These are phyloP conservation scores for Branchellion lobata DNA, from an alignment of 2,888 invertebrate species.

Conservation along the genomic window DNA sequence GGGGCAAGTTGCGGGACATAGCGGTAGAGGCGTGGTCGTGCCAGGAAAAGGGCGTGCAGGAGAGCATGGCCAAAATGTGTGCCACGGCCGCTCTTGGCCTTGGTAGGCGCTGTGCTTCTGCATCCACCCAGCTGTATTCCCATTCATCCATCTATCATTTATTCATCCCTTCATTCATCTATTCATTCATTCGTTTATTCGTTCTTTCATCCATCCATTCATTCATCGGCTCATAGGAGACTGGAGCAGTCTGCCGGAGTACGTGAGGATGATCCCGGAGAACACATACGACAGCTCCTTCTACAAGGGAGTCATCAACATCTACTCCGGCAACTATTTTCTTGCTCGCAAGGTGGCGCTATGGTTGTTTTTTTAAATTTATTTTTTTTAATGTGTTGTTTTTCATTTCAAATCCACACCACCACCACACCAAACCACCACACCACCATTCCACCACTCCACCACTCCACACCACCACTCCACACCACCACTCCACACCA, in stretches of 20 bases:
- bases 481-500: too few relatives aligned
- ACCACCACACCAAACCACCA: slow-evolving; percentile 54
- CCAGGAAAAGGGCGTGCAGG: slow-evolving; percentile 63
- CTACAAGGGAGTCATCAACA: slow-evolving; percentile 80
- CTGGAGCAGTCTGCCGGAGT: slow-evolving; percentile 90
- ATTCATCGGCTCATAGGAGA: slow-evolving; percentile 66
- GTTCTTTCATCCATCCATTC: background rate
- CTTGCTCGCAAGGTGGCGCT: slow-evolving; percentile 59
- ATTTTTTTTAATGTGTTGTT: background rate
- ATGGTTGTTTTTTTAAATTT: background rate
- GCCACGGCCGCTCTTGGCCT: slow-evolving; percentile 91
- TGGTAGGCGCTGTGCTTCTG: slow-evolving; percentile 58
- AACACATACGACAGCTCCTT: slow-evolving; percentile 94
- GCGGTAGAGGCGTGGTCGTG: slow-evolving; percentile 78
- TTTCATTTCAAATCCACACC: background rate
- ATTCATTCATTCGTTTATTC: background rate
- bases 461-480: too few relatives aligned
- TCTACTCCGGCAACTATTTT: slow-evolving; percentile 58
- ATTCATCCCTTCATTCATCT: too few relatives aligned
- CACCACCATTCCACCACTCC: too few relatives aligned
- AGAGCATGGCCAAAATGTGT: slow-evolving; percentile 80
- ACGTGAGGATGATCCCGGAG: slow-evolving; percentile 82
- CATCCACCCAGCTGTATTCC: background rate
- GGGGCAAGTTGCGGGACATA: slow-evolving; percentile 73
- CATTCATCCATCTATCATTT: too few relatives aligned